Evolutionary conservation across 2,888 invertebrate genomes (phyloP).

Genomic region (Tipula lateralis): DNA sequence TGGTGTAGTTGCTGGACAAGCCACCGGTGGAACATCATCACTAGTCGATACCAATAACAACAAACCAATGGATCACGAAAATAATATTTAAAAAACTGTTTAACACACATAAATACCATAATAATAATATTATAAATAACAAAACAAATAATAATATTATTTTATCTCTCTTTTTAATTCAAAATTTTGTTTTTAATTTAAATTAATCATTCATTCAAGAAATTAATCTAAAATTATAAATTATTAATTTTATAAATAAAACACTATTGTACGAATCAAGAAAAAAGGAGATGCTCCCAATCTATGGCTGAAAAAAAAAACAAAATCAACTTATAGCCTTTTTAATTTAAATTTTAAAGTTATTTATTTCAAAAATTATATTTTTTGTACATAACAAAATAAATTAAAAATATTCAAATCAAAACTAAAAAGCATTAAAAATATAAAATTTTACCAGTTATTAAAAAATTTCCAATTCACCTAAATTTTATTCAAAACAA

Average conservation of each 20-base stretch:
- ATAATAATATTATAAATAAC: background rate
- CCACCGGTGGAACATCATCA: background rate
- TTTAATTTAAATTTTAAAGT: background rate
- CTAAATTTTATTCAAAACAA: background rate
- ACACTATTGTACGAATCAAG: background rate
- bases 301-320: background rate
- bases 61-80: background rate
- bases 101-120: background rate
- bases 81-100: background rate
- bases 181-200: background rate
- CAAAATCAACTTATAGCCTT: background rate
- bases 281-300: background rate
- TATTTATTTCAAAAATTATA: background rate
- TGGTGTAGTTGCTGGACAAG: background rate
- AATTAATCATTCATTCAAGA: background rate
- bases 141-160: background rate
- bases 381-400: background rate
- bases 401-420: background rate
- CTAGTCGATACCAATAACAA: background rate
- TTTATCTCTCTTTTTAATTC: background rate
- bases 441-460: background rate
- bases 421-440: background rate
- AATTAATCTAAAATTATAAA: background rate
- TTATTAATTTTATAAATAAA: background rate
- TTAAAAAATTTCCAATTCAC: background rate